These are phyloP conservation scores for Conops quadrifasciatus DNA, from an alignment of 2,888 invertebrate genomes.

Conservation along the genomic window DNA sequence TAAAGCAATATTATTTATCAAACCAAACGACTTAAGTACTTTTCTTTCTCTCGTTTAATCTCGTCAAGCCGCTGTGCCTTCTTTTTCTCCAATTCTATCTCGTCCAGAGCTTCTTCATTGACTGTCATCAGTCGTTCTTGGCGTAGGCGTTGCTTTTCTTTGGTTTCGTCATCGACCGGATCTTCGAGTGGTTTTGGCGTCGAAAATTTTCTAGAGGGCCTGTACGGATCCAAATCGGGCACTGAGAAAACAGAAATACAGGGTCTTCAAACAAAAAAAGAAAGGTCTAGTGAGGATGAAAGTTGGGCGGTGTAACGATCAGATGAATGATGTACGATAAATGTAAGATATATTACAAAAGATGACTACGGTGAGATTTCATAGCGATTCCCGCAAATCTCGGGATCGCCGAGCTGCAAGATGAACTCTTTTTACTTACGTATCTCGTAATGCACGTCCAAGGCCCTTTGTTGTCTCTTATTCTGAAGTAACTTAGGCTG, in stretches of 20 bases:
- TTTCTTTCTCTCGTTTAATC: constrained; percentile 66
- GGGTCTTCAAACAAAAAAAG: constrained; percentile 25
- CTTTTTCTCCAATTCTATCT: constrained; percentile 66
- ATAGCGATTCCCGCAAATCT: neutral
- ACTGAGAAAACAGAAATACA: constrained; percentile 53
- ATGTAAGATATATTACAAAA: constrained; percentile 37
- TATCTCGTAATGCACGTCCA: constrained; percentile 18
- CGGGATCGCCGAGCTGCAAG: neutral
- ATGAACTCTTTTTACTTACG: constrained; percentile 34
- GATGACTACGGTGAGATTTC: neutral
- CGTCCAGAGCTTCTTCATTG: constrained; percentile 62
- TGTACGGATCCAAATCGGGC: constrained; percentile 74
- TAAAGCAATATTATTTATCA: neutral
- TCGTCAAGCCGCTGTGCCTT: constrained; percentile 68
- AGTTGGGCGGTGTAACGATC: constrained; percentile 24
- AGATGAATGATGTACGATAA: constrained; percentile 27
- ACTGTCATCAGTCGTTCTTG: constrained; percentile 70
- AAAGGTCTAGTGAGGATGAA: constrained; percentile 30
- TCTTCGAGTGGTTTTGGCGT: constrained; percentile 70
- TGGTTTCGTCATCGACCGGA: constrained; percentile 68
- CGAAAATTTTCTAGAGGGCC: constrained; percentile 76
- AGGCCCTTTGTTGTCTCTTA: constrained; percentile 13
- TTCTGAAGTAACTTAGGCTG: constrained; percentile 16
- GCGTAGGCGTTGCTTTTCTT: constrained; percentile 72
- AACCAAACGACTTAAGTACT: constrained; percentile 49